Evolutionary conservation across 2,113 vertebrate genomes (phyloP).

Genomic region (Climacteris rufus): DNA sequence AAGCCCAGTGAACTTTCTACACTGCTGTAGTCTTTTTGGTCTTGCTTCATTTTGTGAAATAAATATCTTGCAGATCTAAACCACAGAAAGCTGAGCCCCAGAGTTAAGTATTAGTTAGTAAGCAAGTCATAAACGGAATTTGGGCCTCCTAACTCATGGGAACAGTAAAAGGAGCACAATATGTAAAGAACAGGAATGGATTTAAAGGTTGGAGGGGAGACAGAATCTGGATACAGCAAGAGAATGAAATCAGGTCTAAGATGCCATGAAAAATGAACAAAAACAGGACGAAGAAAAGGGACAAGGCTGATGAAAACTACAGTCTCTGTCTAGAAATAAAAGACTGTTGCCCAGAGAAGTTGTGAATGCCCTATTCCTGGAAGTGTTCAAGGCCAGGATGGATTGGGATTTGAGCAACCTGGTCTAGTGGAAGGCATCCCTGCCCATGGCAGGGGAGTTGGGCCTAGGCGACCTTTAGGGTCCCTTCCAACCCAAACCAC

Average conservation of each 20-base stretch:
- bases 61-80: not conserved
- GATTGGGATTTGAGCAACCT: not conserved
- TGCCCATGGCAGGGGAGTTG: not conserved
- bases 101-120: not conserved
- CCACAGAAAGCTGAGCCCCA: not conserved
- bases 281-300: not conserved
- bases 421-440: not conserved
- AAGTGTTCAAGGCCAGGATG: not conserved
- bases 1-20: not conserved
- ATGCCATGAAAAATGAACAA: not conserved
- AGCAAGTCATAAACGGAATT: not conserved
- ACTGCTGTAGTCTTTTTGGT: not conserved
- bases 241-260: not conserved
- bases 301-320: not conserved
- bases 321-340: not conserved
- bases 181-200: not conserved
- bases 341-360: not conserved
- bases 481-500: not conserved
- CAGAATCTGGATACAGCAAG: not conserved
- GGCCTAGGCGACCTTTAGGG: not conserved
- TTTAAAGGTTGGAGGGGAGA: not conserved
- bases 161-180: not conserved
- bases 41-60: not conserved
- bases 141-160: not conserved
- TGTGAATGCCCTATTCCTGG: not conserved